Conservation (phyloP, 2,113 vertebrate genomes). For the Elephantulus edwardii region DNA sequence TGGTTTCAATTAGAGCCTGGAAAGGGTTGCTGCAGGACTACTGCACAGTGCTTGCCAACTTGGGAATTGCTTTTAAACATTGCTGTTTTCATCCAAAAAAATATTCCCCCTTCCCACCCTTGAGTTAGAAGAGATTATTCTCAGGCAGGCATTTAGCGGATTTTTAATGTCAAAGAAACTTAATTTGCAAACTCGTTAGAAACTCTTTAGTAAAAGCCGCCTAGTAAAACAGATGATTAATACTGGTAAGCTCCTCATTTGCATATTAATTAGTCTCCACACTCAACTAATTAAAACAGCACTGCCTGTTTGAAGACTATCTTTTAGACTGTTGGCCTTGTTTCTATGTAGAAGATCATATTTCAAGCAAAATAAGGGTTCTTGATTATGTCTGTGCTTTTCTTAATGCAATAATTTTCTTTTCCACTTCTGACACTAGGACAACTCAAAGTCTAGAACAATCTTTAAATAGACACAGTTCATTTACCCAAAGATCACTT, state of each 20-base stretch:
- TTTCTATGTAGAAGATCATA: conserved; percentile 21
- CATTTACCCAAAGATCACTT: neutral
- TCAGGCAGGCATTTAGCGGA: conserved; percentile 77
- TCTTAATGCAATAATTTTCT: neutral
- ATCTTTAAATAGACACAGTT: neutral
- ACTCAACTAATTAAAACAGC: conserved; percentile 85
- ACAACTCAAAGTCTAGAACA: neutral
- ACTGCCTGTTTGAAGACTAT: conserved; percentile 81
- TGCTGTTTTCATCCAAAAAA: conserved; percentile 80
- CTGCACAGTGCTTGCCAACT: conserved; percentile 77
- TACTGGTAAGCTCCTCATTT: conserved; percentile 86
- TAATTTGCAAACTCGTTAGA: conserved; percentile 84
- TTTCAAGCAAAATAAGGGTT: conserved; percentile 41
- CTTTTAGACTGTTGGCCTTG: conserved; percentile 76
- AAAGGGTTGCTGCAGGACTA: conserved; percentile 74
- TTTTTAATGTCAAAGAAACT: conserved; percentile 84
- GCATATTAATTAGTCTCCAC: conserved; percentile 88
- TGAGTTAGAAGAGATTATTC: conserved; percentile 72
- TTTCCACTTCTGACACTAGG: neutral
- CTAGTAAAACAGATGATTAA: conserved; percentile 88
- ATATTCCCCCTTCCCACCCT: conserved; percentile 45
- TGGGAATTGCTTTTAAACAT: conserved; percentile 81
- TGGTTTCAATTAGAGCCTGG: conserved; percentile 82
- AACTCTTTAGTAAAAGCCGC: conserved; percentile 83
- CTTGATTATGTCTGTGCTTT: conserved; percentile 25